These are phyloP conservation scores for Globicephala melas DNA, from an alignment of 2,113 vertebrate genomes.

Conservation along the genomic window DNA sequence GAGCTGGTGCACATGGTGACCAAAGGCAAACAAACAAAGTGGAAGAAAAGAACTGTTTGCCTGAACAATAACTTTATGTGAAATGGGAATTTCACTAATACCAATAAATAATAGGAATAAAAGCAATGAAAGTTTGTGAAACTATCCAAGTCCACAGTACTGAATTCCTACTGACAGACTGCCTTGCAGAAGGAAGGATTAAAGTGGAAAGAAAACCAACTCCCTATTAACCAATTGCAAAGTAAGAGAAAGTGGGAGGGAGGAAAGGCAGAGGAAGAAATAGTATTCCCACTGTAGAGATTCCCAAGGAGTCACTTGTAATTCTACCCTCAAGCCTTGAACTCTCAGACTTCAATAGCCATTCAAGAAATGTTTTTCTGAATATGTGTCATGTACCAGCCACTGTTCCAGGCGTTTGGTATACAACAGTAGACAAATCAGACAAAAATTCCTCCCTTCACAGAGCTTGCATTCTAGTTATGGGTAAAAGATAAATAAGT, in stretches of 20 bases:
- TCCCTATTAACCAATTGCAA: neutral
- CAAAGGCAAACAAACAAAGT: neutral
- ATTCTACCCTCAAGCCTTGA: neutral
- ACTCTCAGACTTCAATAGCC: neutral
- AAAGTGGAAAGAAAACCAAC: neutral
- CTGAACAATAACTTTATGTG: neutral
- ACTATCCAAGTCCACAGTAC: neutral
- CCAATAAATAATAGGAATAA: neutral
- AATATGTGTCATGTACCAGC: neutral
- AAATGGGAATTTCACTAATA: neutral
- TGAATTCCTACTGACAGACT: neutral
- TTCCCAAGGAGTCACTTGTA: neutral
- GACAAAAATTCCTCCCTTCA: neutral
- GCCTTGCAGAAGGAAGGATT: neutral
- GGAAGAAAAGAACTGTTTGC: neutral
- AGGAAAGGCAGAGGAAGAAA: neutral
- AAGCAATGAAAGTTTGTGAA: neutral
- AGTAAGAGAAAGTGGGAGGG: neutral
- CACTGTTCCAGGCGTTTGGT: neutral
- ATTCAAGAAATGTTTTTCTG: neutral
- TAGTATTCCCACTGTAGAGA: neutral
- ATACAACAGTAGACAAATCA: neutral
- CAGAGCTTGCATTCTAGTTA: neutral
- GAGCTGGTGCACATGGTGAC: too few relatives aligned
- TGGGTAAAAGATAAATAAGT: neutral